Conservation (phyloP, 2,888 invertebrate species). For the Spilarctia lutea region DNA sequence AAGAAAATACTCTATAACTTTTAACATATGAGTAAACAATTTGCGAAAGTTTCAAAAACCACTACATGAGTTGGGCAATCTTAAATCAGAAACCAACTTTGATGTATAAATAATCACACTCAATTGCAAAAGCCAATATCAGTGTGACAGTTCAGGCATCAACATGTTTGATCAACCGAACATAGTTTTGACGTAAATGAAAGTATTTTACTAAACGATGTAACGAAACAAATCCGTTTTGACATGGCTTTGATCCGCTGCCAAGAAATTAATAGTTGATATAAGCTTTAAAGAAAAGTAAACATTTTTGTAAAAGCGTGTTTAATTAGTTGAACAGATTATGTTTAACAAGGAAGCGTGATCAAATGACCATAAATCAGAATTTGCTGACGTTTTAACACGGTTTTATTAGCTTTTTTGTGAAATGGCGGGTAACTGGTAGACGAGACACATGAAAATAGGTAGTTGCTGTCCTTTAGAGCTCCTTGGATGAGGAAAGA, state of each 20-base stretch:
- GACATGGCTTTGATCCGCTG: slow-evolving; percentile 43
- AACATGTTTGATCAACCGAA: slow-evolving; percentile 9
- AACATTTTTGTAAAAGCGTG: background rate
- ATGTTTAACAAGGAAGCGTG: background rate
- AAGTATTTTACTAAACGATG: slow-evolving; percentile 15
- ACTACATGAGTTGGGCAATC: background rate
- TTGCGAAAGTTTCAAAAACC: background rate
- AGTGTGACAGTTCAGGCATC: background rate
- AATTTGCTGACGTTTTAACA: background rate
- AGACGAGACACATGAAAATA: too few relatives aligned
- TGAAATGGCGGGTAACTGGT: background rate
- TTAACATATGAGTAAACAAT: background rate
- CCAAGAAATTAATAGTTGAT: slow-evolving; percentile 30
- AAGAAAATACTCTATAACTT: background rate
- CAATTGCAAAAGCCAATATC: background rate
- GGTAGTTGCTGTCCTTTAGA: background rate
- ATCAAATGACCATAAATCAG: background rate
- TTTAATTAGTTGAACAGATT: slow-evolving; percentile 1
- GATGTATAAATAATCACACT: background rate
- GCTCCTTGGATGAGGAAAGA: background rate
- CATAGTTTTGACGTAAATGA: slow-evolving; percentile 1
- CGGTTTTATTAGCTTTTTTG: background rate
- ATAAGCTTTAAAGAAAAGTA: slow-evolving; percentile 3
- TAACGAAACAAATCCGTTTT: slow-evolving; percentile 15
- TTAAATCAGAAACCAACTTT: background rate